Evolutionary conservation across 2,888 invertebrate species (phyloP), one percentile per base, ranked within the genome.

Genomic region (Dione juno): DNA sequence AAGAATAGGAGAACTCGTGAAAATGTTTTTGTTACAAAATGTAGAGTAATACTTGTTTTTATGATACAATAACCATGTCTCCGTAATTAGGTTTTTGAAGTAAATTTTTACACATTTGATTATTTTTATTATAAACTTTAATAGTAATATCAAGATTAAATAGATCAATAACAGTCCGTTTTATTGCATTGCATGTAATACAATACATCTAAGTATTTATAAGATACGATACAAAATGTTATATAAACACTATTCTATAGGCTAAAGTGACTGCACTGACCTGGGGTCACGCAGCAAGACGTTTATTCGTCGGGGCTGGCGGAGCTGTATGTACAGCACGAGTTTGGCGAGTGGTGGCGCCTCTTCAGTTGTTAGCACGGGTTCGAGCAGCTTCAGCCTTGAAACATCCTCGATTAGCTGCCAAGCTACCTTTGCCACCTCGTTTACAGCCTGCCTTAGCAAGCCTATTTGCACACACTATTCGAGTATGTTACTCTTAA

Each of bases 261-360:
- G 95, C 96, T 76, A 96, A 96, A 7, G 97, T 99, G 67, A 97
- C 98, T 64, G 98, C 99, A 1, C 93, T 99, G 82, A 99, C 99
- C 10, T 99, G 99, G 99, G 99, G 99, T 40, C 99, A 99, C 94
- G 98, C 98, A 86, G 99, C 99, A 85, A 97, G 98, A 78, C 94
- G 99, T 40, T 94, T 99, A 77, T 99, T 99, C 88, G 96, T 99
- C 67, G 85, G 87, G 69, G 90, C 86, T 73, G 99, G 99, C 14
- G 97, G 97, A 59, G 96, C 96, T 81, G 96, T 98, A 80, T 98
- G 98, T 88, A 97, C 98, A 74, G 99, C 98, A 54, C 98, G 99
- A 95, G 97, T 99, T 67, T 97, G 97, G 81, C 94, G 98, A 75
- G 95, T 97, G 69, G 97, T 99, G 75, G 98, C 98, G 66, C 97